Evolutionary conservation across 2,888 invertebrate genomes (phyloP).

Genomic region (Isotomurus palustris): DNA sequence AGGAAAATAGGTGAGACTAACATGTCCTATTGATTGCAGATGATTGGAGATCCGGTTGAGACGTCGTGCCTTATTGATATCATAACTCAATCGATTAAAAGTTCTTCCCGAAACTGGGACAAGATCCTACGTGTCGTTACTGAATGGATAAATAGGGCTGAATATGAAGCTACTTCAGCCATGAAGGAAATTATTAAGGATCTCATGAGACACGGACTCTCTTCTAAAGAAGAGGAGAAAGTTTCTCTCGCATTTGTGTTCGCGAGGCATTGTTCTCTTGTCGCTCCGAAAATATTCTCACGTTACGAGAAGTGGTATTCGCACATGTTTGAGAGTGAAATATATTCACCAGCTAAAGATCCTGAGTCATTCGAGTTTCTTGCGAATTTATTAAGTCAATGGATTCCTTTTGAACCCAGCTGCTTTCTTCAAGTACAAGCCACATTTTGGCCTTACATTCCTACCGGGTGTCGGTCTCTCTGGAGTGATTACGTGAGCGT

Average conservation of each 20-base stretch:
- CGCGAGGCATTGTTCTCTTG: slow-evolving; percentile 40
- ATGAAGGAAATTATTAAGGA: slow-evolving; percentile 33
- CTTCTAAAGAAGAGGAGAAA: slow-evolving; percentile 17
- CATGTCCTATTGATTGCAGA: slow-evolving; percentile 25
- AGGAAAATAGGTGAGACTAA: too few species aligned
- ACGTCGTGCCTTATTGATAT: slow-evolving; percentile 21
- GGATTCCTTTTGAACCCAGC: slow-evolving; percentile 38
- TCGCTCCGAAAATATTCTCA: slow-evolving; percentile 31
- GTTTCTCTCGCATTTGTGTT: slow-evolving; percentile 36
- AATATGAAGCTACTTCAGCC: slow-evolving; percentile 20
- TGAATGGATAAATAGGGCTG: slow-evolving; percentile 28
- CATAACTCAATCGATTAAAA: slow-evolving; percentile 9
- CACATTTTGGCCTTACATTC: slow-evolving; percentile 38
- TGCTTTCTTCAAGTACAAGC: slow-evolving; percentile 43
- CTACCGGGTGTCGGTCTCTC: slow-evolving; percentile 26
- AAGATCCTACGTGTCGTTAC: slow-evolving; percentile 26
- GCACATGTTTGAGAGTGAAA: slow-evolving; percentile 35
- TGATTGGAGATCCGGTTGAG: slow-evolving; percentile 22
- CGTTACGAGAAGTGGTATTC: slow-evolving; percentile 44
- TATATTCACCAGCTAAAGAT: slow-evolving; percentile 33
- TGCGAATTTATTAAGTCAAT: slow-evolving; percentile 26
- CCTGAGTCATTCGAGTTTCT: slow-evolving; percentile 33
- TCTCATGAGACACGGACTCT: slow-evolving; percentile 31
- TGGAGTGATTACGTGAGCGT: slow-evolving; percentile 39
- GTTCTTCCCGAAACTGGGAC: slow-evolving; percentile 36